A percentile compares a stretch with the other conserved stretches of the same genome.
Conservation (phyloP, 2,797 vertebrate species). For the Philypnodon macrostomus region DNA sequence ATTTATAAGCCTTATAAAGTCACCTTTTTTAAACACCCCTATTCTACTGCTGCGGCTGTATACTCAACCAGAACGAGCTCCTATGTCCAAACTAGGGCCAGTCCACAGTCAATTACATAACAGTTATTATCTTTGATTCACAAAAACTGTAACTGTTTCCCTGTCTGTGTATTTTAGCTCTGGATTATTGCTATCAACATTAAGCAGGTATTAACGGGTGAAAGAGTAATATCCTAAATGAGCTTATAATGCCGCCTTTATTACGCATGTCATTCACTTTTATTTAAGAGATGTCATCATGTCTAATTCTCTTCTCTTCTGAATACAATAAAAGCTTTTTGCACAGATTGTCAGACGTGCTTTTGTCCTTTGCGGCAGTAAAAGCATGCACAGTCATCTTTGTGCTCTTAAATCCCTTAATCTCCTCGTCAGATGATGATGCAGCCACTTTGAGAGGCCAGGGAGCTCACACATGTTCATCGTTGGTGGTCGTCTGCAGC, state of each 20-base stretch:
- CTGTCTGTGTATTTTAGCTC: slow-evolving; percentile 10
- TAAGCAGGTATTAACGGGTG: slow-evolving; percentile 3
- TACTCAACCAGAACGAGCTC: too few species aligned
- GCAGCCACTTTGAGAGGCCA: slow-evolving; percentile 8
- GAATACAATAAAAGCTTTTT: slow-evolving; percentile 14
- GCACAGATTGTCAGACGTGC: slow-evolving; percentile 3
- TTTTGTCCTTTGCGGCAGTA: slow-evolving; percentile 1
- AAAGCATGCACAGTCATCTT: neutral
- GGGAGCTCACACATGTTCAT: neutral
- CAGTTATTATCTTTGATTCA: slow-evolving; percentile 15
- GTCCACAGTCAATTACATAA: slow-evolving; percentile 16
- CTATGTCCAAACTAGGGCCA: slow-evolving; percentile 5
- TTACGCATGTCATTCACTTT: slow-evolving; percentile 17
- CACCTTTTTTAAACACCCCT: slow-evolving; percentile 22
- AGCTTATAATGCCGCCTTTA: neutral
- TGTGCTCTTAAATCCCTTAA: slow-evolving; percentile 6
- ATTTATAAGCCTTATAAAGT: slow-evolving; percentile 18
- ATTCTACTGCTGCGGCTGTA: too few species aligned
- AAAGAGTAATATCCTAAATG: slow-evolving; percentile 8
- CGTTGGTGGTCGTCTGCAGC: slow-evolving; percentile 23
- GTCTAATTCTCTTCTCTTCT: slow-evolving; percentile 12
- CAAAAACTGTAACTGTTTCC: slow-evolving; percentile 3
- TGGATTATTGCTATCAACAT: slow-evolving; percentile 29
- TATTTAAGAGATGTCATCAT: slow-evolving; percentile 2
- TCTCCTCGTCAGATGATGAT: neutral